Percentiles rank a stretch among this genome's conserved stretches.
These are phyloP conservation scores for Parnassius apollo DNA, from an alignment of 2,888 invertebrate genomes.

Conservation along the genomic window DNA sequence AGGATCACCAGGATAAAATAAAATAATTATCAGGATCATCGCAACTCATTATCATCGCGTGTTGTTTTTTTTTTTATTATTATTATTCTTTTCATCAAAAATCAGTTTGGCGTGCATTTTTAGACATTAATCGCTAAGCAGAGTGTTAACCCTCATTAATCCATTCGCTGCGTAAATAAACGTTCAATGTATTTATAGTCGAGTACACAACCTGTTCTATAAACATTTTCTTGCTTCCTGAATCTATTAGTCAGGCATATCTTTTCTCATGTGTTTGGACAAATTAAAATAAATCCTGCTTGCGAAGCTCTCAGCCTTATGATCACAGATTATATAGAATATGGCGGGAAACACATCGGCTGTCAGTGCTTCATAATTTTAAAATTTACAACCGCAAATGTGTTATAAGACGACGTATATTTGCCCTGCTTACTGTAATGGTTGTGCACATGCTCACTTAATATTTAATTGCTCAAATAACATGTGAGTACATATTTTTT, in stretches of 20 bases:
- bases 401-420: not conserved
- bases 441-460: too few species aligned
- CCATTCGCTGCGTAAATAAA: conserved; percentile 32
- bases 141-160: conserved; percentile 31
- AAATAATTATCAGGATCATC: too few species aligned
- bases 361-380: conserved; percentile 2
- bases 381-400: conserved; percentile 1
- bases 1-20: too few species aligned
- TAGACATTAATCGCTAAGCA: conserved; percentile 18
- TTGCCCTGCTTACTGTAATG: too few species aligned
- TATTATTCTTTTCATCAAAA: too few species aligned
- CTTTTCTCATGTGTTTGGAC: conserved; percentile 28
- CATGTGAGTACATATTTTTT: too few species aligned
- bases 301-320: conserved; percentile 10
- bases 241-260: conserved; percentile 28
- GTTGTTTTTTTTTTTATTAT: too few species aligned
- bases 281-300: conserved; percentile 24
- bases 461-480: too few species aligned
- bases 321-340: conserved; percentile 17
- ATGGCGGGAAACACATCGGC: conserved; percentile 16
- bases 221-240: conserved; percentile 32
- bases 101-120: conserved; percentile 19
- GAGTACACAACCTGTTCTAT: conserved; percentile 32
- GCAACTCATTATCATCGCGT: too few species aligned
- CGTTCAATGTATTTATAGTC: conserved; percentile 33